Conservation (phyloP, 2,888 invertebrate genomes). For the Pyrrhopygopsis socrates region DNA sequence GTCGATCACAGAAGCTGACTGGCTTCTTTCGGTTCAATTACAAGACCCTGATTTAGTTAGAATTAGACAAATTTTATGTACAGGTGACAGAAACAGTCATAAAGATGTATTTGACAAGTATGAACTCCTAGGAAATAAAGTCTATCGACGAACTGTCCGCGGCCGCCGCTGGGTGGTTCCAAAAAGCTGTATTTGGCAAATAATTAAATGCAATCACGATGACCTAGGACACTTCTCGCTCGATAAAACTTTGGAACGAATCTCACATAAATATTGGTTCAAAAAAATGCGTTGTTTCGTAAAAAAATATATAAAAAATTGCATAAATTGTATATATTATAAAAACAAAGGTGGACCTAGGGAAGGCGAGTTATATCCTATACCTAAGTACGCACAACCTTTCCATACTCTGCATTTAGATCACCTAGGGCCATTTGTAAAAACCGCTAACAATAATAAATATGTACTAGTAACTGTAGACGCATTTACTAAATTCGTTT, state of each 20-base stretch:
- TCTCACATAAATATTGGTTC: too few relatives aligned
- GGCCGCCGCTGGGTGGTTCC: too few relatives aligned
- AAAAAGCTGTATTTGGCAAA: too few relatives aligned
- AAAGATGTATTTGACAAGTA: constrained; percentile 47
- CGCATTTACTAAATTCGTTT: constrained; percentile 5
- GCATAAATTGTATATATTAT: neutral
- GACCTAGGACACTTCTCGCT: too few relatives aligned
- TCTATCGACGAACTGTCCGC: too few relatives aligned
- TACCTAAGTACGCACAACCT: neutral
- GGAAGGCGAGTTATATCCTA: neutral
- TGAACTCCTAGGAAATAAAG: neutral
- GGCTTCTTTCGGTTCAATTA: constrained; percentile 69
- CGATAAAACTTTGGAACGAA: too few relatives aligned
- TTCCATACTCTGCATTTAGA: neutral
- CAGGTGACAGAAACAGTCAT: constrained; percentile 48
- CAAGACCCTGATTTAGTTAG: constrained; percentile 50
- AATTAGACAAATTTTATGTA: constrained; percentile 35
- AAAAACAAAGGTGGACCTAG: neutral
- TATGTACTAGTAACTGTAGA: neutral
- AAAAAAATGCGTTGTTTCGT: neutral
- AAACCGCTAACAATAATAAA: neutral
- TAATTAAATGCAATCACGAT: too few relatives aligned
- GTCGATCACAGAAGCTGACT: constrained; percentile 66
- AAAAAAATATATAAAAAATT: neutral
- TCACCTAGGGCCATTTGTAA: neutral